Evolutionary conservation across 2,797 vertebrate species (phyloP).

Genomic region (Myotis vivesi): DNA sequence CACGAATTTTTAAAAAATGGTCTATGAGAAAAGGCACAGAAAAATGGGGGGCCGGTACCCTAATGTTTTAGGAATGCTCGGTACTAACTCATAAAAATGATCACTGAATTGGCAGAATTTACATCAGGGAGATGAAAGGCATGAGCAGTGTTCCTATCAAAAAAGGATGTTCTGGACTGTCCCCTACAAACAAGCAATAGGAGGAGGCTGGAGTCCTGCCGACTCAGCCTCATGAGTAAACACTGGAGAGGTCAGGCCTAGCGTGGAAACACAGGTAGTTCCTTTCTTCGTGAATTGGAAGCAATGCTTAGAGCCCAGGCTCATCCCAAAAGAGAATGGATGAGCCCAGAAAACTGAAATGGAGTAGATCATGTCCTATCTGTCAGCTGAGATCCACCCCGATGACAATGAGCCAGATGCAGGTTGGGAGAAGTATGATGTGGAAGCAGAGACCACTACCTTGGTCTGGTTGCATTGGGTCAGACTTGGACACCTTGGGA

Average conservation of each 20-base stretch:
- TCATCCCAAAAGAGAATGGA: background rate
- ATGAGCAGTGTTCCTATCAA: conserved; percentile 17
- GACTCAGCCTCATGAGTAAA: background rate
- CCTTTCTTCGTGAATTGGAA: conserved; percentile 23
- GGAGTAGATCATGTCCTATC: background rate
- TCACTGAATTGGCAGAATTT: background rate
- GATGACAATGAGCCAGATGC: background rate
- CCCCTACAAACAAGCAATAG: conserved; percentile 47
- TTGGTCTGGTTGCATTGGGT: background rate
- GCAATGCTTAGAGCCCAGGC: background rate
- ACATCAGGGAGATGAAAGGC: background rate
- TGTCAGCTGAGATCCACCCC: background rate
- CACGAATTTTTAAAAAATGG: background rate
- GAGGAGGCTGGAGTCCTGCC: background rate
- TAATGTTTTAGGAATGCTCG: background rate
- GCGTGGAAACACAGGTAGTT: background rate
- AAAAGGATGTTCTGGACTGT: conserved; percentile 32
- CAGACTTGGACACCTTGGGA: background rate
- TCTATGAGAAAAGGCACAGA: background rate
- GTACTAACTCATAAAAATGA: background rate
- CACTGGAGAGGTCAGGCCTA: conserved; percentile 24
- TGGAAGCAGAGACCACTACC: rapidly evolving
- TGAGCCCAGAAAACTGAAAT: background rate
- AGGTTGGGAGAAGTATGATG: rapidly evolving
- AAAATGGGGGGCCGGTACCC: background rate